A percentile compares a stretch with the other conserved stretches of the same genome.
Evolutionary conservation across 1,140 invertebrate genomes (phyloP).

Genomic region (Cydia amplana): DNA sequence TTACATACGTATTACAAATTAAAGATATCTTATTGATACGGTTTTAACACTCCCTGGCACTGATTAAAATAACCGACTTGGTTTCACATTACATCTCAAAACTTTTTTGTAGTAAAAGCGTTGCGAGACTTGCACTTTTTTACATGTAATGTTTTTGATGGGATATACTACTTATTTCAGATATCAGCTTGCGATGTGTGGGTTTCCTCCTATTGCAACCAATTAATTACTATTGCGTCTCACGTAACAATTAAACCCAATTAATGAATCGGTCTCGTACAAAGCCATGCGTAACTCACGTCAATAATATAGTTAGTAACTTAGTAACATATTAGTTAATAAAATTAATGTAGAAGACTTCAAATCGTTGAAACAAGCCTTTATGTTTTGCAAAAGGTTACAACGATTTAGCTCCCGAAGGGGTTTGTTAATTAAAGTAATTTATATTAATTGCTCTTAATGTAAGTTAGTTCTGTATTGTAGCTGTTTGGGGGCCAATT

Average conservation of each 20-base stretch:
- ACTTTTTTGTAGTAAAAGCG: too few relatives aligned
- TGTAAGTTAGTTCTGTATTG: conserved; percentile 69
- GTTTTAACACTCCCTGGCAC: too few relatives aligned
- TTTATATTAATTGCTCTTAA: conserved; percentile 73
- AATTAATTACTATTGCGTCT: neutral
- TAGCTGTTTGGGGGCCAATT: conserved; percentile 65
- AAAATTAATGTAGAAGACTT: conserved; percentile 43
- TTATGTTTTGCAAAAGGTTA: conserved; percentile 52
- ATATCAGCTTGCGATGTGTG: neutral
- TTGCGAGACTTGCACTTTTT: too few relatives aligned
- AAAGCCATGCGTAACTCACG: neutral
- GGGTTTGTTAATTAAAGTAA: conserved; percentile 72
- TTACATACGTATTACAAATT: too few relatives aligned
- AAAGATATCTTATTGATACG: too few relatives aligned
- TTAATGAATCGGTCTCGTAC: neutral
- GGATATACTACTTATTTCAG: too few relatives aligned
- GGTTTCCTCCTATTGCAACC: neutral
- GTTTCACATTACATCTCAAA: too few relatives aligned
- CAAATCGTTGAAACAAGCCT: conserved; percentile 52
- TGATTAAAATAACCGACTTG: too few relatives aligned
- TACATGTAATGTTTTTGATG: too few relatives aligned
- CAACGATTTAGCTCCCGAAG: conserved; percentile 60
- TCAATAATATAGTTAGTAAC: conserved; percentile 39
- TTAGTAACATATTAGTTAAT: too few relatives aligned
- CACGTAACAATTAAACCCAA: neutral